These are phyloP conservation scores for Rissa tridactyla DNA, from an alignment of 2,113 vertebrate genomes.

Conservation along the genomic window DNA sequence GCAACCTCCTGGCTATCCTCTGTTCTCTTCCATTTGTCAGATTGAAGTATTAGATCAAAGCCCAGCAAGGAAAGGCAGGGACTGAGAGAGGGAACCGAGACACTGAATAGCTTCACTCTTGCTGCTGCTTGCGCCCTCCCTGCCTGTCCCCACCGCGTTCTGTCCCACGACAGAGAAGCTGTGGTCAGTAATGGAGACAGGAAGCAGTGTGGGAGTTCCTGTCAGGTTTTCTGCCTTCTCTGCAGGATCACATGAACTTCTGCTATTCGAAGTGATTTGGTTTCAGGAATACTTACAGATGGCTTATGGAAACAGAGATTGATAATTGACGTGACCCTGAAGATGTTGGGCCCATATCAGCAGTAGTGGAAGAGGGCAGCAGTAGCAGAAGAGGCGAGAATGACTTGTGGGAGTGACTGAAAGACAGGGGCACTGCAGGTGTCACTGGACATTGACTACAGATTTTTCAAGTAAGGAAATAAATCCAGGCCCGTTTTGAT, in stretches of 20 bases:
- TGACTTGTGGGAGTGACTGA: not conserved
- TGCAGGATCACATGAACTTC: not conserved
- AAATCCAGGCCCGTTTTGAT: not conserved
- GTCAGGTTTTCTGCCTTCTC: not conserved
- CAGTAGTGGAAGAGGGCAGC: not conserved
- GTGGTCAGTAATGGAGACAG: not conserved
- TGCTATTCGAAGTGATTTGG: not conserved
- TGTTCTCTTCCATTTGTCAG: slow-evolving; percentile 4
- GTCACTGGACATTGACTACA: not conserved
- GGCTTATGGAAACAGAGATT: not conserved
- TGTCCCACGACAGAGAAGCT: not conserved
- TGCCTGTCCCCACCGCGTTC: not conserved
- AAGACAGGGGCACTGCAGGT: not conserved
- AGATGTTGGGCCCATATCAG: not conserved
- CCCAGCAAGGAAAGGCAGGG: not conserved
- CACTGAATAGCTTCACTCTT: not conserved
- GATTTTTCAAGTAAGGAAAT: not conserved
- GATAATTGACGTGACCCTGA: not conserved
- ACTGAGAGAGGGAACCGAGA: not conserved
- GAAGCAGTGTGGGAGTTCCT: not conserved
- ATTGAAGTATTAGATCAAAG: not conserved
- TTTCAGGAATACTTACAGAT: not conserved
- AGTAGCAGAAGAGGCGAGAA: not conserved
- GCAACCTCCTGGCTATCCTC: not conserved
- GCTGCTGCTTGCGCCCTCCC: not conserved